A percentile compares a stretch with the other conserved stretches of the same genome.
Evolutionary conservation across 2,888 invertebrate genomes (phyloP).

Genomic region (Melipona bicolor): DNA sequence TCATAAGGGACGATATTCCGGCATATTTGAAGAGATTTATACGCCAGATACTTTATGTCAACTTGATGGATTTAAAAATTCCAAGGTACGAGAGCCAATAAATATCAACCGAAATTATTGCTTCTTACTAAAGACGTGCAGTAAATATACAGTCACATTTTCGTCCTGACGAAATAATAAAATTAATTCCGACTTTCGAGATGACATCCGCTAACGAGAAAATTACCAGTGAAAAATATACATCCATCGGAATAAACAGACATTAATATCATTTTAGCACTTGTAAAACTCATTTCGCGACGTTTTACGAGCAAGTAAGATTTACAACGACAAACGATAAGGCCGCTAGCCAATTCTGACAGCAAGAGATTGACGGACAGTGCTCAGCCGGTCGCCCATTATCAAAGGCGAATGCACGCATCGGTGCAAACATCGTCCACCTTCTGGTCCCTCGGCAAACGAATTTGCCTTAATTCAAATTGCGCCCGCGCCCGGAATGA

Average conservation of each 20-base stretch:
- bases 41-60: not conserved
- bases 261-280: not conserved
- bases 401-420: not conserved
- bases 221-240: not conserved
- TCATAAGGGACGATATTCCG: not conserved
- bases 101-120: no score
- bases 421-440: not conserved
- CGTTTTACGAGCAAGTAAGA: not conserved
- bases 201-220: no score
- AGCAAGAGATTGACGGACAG: not conserved
- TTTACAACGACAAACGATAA: not conserved
- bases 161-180: no score
- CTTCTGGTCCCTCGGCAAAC: conserved; percentile 2
- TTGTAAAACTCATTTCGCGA: not conserved
- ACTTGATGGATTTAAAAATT: not conserved
- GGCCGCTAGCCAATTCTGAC: not conserved
- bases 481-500: not conserved
- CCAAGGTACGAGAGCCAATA: no score
- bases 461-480: conserved; percentile 34
- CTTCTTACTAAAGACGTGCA: no score
- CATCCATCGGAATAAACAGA: not conserved
- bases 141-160: no score
- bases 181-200: no score
- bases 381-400: not conserved
- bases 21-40: not conserved